These are phyloP conservation scores for Cichlasoma orientale DNA, from an alignment of 2,797 vertebrate genomes.

Conservation along the genomic window DNA sequence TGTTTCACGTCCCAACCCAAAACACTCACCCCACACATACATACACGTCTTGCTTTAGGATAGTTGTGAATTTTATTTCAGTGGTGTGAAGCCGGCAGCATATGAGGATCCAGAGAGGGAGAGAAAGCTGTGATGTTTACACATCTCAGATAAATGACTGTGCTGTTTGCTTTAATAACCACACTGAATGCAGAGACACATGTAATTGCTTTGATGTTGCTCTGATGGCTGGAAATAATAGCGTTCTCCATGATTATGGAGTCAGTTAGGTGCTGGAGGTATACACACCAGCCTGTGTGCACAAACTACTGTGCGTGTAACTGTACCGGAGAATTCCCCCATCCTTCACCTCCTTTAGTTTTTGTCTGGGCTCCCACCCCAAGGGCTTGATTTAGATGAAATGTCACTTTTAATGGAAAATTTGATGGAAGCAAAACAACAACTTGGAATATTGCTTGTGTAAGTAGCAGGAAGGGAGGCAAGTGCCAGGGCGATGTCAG, in stretches of 20 bases:
- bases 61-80: slow-evolving; percentile 31
- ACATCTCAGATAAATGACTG: slow-evolving; percentile 62
- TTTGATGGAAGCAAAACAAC: slow-evolving; percentile 84
- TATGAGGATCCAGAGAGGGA: slow-evolving; percentile 18
- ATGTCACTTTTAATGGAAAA: slow-evolving; percentile 91
- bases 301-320: background rate
- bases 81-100: slow-evolving; percentile 22
- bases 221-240: slow-evolving; percentile 79
- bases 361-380: slow-evolving; percentile 76
- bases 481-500: slow-evolving; percentile 60
- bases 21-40: background rate
- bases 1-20: background rate
- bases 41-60: slow-evolving; percentile 17
- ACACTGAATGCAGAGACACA: slow-evolving; percentile 77
- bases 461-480: slow-evolving; percentile 66
- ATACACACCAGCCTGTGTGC: slow-evolving; percentile 16
- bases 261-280: slow-evolving; percentile 55
- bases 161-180: slow-evolving; percentile 79
- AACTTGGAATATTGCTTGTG: slow-evolving; percentile 73
- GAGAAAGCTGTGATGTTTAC: slow-evolving; percentile 61
- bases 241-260: slow-evolving; percentile 78
- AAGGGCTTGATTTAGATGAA: slow-evolving; percentile 89
- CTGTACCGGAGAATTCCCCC: slow-evolving; percentile 57
- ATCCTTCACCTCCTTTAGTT: slow-evolving; percentile 67
- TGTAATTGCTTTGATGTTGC: slow-evolving; percentile 83